Base-by-base conservation (phyloP, 2,888 invertebrate species). In the Cataglyphis cursor region DNA sequence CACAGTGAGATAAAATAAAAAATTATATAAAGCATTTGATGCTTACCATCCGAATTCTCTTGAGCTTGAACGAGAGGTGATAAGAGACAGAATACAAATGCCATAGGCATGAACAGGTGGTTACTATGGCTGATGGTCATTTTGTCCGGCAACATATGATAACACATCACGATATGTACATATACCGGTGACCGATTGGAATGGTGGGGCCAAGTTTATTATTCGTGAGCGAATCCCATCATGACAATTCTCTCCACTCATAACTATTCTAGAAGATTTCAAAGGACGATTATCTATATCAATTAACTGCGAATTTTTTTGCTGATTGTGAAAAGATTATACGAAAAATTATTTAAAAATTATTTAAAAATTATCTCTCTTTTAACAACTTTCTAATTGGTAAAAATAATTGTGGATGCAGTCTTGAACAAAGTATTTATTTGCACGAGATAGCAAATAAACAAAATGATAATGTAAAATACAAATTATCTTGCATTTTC, bases 101-200 rank as follows among this genome's bases (percentile, higher is more conserved):
- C 31, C 75, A 82, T 84, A 65, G 76, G 84, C 82, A 88, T 64
- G 76, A 85, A 85, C 86, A 90, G 83, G 85, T 87, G 85, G 87
- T 87, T 83, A 90, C 88, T 89, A 84, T 88, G 88, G 83, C 70
- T 86, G 85, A 84, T 89, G 76, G 87, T 88, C 87, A 91, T 91
- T 89, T 87, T 90, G 89, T 85, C 86, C 81, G 74, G 87, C 80
- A 86, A 87, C 84, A 85, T 86, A 74, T 83, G 86, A 87, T 87
- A 87, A 89, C 87, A 87, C 87, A 87, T 86, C 84, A 89, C 72
- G 72, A 28, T 65, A 80, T 78, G 74, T 86, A 88, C 88, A 87
- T 89, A 90, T 88, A 90, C 74, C 73, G 76, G 65, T 85, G 78
- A 72, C 65, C 21, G 81, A 83, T 41, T 76, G 54, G 41, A 48